Base-by-base conservation (phyloP, 1,140 invertebrate genomes). In the Zelostemma sp. region DNA sequence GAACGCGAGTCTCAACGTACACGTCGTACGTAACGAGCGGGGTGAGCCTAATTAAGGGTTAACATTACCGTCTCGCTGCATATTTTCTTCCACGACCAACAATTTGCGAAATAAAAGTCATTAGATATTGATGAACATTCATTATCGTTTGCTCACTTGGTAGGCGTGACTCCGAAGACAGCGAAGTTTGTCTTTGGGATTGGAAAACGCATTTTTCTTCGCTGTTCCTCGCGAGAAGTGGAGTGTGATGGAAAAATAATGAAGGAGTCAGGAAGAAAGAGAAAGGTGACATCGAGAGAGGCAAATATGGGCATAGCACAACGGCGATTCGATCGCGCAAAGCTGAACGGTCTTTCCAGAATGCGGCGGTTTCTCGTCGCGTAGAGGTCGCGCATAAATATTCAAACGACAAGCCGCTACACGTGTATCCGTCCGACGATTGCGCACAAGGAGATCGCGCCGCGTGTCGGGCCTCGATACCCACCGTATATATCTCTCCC, bases 321-420 rank as follows among this genome's bases (percentile, higher is more conserved):
- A 61, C 64, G 70, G 60, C 75, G 67, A 73, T 73, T 71, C 63
- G 68, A 72, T 73, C 68, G 61, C 35, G 79, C 79, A 80, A 80
- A 80, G 80, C 78, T 78, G 74, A 78, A 74, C 49, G 72, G 19
- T 49, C 73, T 73, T 77, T 77, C 70, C 75, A 76, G 77, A 79
- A 78, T 78, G 72, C 72, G 41, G 57, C 43, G 65, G 61, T 75
- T 74, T 76, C 75, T 73, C 62, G 72, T 64, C 45, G 56, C 46
- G 53, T 64, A 48, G 71, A 74, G 74, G 69, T 75, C 65, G 73
- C 58, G 57, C 69, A 80, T 80, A 80, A 77, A 79, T 80, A 80
- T 80, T 80, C 75, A 79, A 67, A 71, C 75, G 76, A 79, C 78
- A 79, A 77, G 74, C 59, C 57, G 56, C 53, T 75, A 80, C 78